Percentiles rank a stretch among this genome's conserved stretches.
These are phyloP conservation scores for Ptychadena robeensis DNA, from an alignment of 2,797 vertebrate species.

Conservation along the genomic window DNA sequence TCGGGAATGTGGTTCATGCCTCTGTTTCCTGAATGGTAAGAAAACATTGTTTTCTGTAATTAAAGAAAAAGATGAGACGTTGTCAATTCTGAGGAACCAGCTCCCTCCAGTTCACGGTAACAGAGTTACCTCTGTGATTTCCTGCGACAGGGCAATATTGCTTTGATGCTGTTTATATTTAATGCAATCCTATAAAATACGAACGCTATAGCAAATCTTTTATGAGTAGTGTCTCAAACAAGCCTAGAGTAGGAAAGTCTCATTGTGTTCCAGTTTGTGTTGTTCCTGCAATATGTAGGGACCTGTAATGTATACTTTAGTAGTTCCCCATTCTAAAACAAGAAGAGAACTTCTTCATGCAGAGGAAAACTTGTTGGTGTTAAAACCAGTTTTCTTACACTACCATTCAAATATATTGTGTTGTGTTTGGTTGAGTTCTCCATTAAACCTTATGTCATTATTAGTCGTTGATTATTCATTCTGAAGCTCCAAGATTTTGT, in stretches of 20 bases:
- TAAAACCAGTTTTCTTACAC: too few species aligned
- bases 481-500: too few species aligned
- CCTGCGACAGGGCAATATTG: constrained; percentile 11
- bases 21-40: background rate
- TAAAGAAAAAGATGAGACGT: background rate
- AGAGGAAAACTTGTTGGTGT: background rate
- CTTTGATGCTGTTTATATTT: constrained; percentile 26
- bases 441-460: too few species aligned
- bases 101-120: background rate
- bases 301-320: constrained; percentile 33
- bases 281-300: background rate
- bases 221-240: background rate
- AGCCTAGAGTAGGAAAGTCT: background rate
- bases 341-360: background rate
- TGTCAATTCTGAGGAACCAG: background rate
- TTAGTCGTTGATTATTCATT: too few species aligned
- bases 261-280: background rate
- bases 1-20: too few species aligned
- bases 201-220: constrained; percentile 10
- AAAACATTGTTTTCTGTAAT: background rate
- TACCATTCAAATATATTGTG: too few species aligned
- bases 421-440: too few species aligned
- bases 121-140: constrained; percentile 12
- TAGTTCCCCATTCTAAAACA: background rate
- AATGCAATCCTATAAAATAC: constrained; percentile 25